phyloP scores from a whole-genome alignment of 2,797 vertebrate genomes.

The Phataginus tricuspis region DNA sequence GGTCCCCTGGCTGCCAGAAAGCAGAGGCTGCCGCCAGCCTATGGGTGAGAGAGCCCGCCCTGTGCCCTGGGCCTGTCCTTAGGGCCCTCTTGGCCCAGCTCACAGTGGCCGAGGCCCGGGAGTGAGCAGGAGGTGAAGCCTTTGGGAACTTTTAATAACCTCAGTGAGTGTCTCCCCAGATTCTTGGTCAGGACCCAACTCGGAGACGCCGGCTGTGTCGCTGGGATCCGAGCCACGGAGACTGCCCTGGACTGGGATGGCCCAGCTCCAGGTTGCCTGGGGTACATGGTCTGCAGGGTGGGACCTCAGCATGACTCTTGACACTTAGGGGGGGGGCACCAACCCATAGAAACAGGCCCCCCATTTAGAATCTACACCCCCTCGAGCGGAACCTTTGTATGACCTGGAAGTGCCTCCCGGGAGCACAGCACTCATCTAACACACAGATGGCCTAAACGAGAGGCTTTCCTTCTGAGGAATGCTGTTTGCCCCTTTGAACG shows the following conservation, averaged over 20 bases:
- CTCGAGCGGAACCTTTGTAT: neutral
- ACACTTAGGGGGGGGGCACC: neutral
- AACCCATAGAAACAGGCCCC: neutral
- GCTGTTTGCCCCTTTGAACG: neutral
- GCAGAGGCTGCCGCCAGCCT: neutral
- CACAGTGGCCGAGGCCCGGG: neutral
- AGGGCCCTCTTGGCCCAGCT: conserved; percentile 32
- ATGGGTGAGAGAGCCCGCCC: neutral
- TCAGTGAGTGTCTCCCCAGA: conserved; percentile 14
- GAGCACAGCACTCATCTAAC: neutral
- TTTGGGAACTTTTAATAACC: conserved; percentile 62
- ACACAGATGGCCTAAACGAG: neutral
- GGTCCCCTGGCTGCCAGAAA: neutral
- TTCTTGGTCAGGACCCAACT: conserved; percentile 64
- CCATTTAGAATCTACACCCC: neutral
- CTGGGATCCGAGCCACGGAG: conserved; percentile 31
- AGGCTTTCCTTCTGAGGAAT: neutral
- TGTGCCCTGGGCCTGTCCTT: neutral
- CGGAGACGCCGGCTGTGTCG: neutral
- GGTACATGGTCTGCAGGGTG: neutral
- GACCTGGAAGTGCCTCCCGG: neutral
- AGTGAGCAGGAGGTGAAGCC: conserved; percentile 38
- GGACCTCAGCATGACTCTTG: neutral
- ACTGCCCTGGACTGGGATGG: neutral
- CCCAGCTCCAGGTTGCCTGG: neutral